Evolutionary conservation across 2,797 vertebrate genomes (phyloP).

Genomic region (Sibirionetta formosa): DNA sequence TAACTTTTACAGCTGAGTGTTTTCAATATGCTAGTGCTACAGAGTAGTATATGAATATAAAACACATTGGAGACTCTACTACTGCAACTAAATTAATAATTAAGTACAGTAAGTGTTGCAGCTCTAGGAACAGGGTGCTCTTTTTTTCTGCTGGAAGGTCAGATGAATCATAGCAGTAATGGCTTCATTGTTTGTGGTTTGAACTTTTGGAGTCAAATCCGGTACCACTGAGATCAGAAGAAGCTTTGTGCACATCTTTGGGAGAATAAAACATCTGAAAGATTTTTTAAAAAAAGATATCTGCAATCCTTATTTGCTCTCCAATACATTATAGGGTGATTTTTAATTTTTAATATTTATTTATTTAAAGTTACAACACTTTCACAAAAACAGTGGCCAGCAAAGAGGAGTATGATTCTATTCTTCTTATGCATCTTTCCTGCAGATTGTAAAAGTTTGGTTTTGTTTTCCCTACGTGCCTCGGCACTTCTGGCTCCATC

Average conservation of each 20-base stretch:
- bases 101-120: neutral
- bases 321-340: neutral
- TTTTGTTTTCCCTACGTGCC: constrained; percentile 53
- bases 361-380: neutral
- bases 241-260: neutral
- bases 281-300: neutral
- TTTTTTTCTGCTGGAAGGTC: neutral
- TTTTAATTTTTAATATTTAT: neutral
- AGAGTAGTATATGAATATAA: neutral
- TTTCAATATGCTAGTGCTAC: neutral
- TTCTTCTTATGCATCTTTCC: constrained; percentile 31
- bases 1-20: neutral
- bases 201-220: constrained; percentile 9
- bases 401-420: neutral
- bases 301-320: neutral
- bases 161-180: constrained; percentile 22
- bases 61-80: neutral
- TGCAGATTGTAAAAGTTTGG: constrained; percentile 5
- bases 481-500: constrained; percentile 51
- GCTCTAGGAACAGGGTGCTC: neutral
- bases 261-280: neutral
- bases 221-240: neutral
- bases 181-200: constrained; percentile 34
- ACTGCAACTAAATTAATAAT: neutral
- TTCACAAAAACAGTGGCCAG: neutral